Evolutionary conservation across 53 echinoderm and acorn worm genomes (phyloP), one percentile per base, ranked within the genome.

Genomic region (Crossaster papposus): DNA sequence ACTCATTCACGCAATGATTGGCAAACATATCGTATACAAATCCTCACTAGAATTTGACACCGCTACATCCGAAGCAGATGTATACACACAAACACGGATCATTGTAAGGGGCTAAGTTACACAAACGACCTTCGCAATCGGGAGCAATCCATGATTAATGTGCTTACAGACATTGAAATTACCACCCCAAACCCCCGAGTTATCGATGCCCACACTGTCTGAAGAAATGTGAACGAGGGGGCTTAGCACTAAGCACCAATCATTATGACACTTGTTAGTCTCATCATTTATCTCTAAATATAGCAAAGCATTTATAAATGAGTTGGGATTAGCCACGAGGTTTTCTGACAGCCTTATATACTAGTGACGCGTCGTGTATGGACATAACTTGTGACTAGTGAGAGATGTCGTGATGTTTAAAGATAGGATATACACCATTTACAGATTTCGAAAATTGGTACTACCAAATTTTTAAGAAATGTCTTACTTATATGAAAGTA

Each of bases 111-210:
- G 75, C 35, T 33, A 33, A 74, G 75, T 74, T 18, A 58, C 28
- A 68, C 10, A 36, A 74, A 74, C 36, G 36, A 34, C 75, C 75
- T 36, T 35, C 75, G 75, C 31, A 9, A 44, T 44, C 44, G 75
- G 12, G 23, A 2, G 3, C 15, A 14, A 3, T 10, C 18, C 22
- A 15, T 12, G 36, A 74, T 74, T 74, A 74, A 74, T 74, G 75
- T 74, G 75, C 75, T 74, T 36, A 36, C 35, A 74, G 75, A 74
- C 75, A 74, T 74, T 74, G 36, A 32, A 74, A 74, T 74, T 74
- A 74, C 75, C n/a, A 74, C 14, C 36, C 36, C 34, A 74, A 74
- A 58, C 34, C 13, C 17, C 75, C n/a, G 44, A 78, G 51, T 24
- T 44, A 78, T 78, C 78, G 78, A 78, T 78, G 11, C n/a, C 35